phyloP scores from a whole-genome alignment of 1,140 invertebrate genomes.

The Anadara kagoshimensis region DNA sequence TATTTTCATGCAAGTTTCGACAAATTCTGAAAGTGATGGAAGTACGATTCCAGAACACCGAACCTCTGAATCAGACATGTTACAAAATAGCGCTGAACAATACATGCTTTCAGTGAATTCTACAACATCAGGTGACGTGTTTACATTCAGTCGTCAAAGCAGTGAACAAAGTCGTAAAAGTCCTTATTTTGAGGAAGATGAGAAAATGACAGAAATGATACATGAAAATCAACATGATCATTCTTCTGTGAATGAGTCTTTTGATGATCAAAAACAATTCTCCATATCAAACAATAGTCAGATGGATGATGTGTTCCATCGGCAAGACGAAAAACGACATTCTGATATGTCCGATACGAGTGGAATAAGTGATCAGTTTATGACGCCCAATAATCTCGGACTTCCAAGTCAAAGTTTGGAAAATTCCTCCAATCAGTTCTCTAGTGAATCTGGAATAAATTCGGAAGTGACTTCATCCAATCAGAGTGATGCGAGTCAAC shows the following conservation, averaged over 20 bases:
- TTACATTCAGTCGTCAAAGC: conserved; percentile 26
- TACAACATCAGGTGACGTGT: conserved; percentile 23
- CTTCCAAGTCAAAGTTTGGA: conserved; percentile 22
- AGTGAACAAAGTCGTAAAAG: conserved; percentile 20
- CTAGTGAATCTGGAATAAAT: conserved; percentile 49
- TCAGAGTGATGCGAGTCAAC: conserved; percentile 52
- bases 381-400: conserved; percentile 24
- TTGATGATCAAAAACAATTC: conserved; percentile 11
- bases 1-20: conserved; percentile 13
- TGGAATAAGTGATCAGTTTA: conserved; percentile 50
- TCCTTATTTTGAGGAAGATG: no score
- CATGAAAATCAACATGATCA: not conserved
- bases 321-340: conserved; percentile 43
- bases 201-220: not conserved
- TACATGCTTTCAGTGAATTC: conserved; percentile 3
- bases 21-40: conserved; percentile 34
- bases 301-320: conserved; percentile 40
- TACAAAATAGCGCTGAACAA: conserved; percentile 15
- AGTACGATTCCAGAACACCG: conserved; percentile 28
- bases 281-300: conserved; percentile 38
- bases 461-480: conserved; percentile 47
- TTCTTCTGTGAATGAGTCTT: conserved; percentile 2
- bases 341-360: conserved; percentile 52
- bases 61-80: conserved; percentile 39
- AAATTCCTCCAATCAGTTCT: conserved; percentile 21